Evolutionary conservation across 2,888 invertebrate genomes (phyloP), one percentile per base, ranked within the genome.

Genomic region (Phlogophora meticulosa): DNA sequence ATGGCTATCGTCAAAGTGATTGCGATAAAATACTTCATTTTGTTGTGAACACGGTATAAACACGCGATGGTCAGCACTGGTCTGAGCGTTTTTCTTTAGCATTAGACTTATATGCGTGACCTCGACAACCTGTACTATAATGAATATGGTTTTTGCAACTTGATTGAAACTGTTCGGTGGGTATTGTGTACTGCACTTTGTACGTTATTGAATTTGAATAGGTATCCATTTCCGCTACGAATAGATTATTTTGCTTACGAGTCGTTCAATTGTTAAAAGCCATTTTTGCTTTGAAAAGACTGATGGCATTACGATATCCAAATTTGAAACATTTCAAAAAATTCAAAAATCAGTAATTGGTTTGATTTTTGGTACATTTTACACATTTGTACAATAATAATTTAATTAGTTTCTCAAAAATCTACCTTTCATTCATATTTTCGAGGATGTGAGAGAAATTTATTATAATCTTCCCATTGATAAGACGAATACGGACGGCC

Each of bases 101-200:
- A 52, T 67, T 71, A 73, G 58, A 45, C 48, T 60, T 53, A 58
- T 72, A 64, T 46, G 66, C 60, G 60, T 72, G 81, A 82, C 86
- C 88, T 87, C 77, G 78, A 56, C 72, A 85, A 85, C 88, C 72
- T 57, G 87, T 87, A 81, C 70, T 59, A 40, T 61, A 28, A 51
- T 43, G 43, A 38, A 46, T 56, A 59, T 42, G 5, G 34, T 78
- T 78, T 75, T 78, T 75, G 79, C 79, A 71, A 53, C 52, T n/a
- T 20, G 28, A 65, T 65, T 60, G 45, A 43, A 51, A 51, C 42
- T 45, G 42, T 46, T 13, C 24, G 38, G 22, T 20, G n/a, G 32
- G 11, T 46, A 34, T 17, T 15, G 17, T 40, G 15, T 42, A 20
- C 10, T 52, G 40, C 46, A 53, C 10, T 71, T 51, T 13, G 24